Conservation (phyloP, 2,113 vertebrate species). For the Oryzias javanicus region DNA sequence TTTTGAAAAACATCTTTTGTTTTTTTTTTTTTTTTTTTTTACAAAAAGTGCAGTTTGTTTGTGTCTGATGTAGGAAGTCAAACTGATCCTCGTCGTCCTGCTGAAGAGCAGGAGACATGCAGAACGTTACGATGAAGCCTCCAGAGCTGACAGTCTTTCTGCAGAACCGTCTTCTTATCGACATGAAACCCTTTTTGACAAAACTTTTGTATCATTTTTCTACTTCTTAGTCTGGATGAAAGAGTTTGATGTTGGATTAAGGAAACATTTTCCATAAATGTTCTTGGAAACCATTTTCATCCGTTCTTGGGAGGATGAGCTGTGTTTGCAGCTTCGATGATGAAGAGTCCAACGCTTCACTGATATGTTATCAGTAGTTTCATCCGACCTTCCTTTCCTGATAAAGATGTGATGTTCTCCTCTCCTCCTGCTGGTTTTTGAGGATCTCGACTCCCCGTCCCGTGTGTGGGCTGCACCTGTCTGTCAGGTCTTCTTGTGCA, state of each 20-base stretch:
- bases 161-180: no score
- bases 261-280: not conserved
- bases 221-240: not conserved
- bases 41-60: slow-evolving; percentile 30
- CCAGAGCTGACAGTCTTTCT: no score
- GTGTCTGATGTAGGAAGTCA: slow-evolving; percentile 7
- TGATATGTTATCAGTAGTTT: slow-evolving; percentile 12
- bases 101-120: slow-evolving; percentile 1
- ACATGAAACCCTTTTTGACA: no score
- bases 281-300: not conserved
- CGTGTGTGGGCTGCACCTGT: slow-evolving; percentile 20
- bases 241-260: not conserved
- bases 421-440: not conserved
- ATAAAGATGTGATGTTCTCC: slow-evolving; percentile 18
- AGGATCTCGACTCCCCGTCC: not conserved
- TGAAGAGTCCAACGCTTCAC: not conserved
- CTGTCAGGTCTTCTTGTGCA: slow-evolving; percentile 38
- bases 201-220: not conserved
- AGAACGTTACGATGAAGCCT: no score
- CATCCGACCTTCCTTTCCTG: not conserved
- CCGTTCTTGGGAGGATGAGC: not conserved
- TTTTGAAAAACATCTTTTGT: slow-evolving; percentile 56
- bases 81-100: slow-evolving; percentile 10
- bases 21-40: slow-evolving; percentile 24
- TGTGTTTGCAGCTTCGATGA: not conserved